Base-by-base conservation (phyloP, 2,113 vertebrate species). In the Thamnophis sirtalis region DNA sequence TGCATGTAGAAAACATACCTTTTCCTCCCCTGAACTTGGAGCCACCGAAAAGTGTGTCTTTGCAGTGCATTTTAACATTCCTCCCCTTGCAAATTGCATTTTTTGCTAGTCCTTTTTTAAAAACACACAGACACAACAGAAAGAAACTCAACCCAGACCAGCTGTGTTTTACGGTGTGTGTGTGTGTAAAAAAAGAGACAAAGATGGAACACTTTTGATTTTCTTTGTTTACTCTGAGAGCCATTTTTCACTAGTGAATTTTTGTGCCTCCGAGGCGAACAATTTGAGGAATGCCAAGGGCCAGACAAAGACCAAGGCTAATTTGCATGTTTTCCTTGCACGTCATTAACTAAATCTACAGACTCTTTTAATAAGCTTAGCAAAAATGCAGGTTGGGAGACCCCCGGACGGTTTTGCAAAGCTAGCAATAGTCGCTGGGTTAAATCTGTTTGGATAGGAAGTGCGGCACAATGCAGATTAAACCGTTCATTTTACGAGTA, bases 301-400 rank as follows among this genome's bases (percentile, higher is more conserved):
- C 53, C 87, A 63, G 11, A 60, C 73, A 15, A n/a, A 84, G 73
- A 49, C 91, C 38, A 15, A 1, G 9, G 5, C 73, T 89, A 11
- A 85, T 89, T 85, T 89, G 87, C 80, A 89, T 85, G 28, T 63
- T 84, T 85, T 53, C 89, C 43, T 60, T 89, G 88, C 87, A 63
- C 26, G 11, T 38, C 87, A 60, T 85, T 92, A 92, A 43, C 54
- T 63, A 56, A 85, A 60, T 60, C 43, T 63, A 48, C 68, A 50
- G 38, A 84, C 19, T 80, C n/a, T 85, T 89, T 56, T 58, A 9
- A 13, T 56, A 43, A 55, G n/a, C 53, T 38, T 89, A 88, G 17
- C 19, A 50, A 87, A 58, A 54, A 54, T 89, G 87, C 28, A 5
- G 33, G 58, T 21, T 24, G 68, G 19, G 13, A 19, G 91, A 33